These are phyloP conservation scores for Papilio glaucus DNA, from an alignment of 1,140 invertebrate species.

Conservation along the genomic window DNA sequence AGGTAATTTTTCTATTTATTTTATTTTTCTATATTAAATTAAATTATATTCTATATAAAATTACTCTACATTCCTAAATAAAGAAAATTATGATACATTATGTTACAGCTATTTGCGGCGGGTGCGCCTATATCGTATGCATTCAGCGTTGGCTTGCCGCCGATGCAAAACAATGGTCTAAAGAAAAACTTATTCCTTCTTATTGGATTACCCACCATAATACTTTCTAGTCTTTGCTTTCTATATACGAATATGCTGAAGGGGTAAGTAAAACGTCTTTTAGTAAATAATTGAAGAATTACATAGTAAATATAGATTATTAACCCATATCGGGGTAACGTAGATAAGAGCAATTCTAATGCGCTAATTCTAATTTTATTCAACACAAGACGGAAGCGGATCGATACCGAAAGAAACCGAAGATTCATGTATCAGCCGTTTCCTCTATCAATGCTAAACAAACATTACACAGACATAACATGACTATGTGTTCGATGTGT, in stretches of 20 bases:
- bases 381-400: too few species aligned
- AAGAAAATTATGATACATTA: neutral
- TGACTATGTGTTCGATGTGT: too few species aligned
- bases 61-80: neutral
- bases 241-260: conserved; percentile 77
- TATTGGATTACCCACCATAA: conserved; percentile 65
- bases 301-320: too few species aligned
- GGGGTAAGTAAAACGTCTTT: conserved; percentile 71
- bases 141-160: conserved; percentile 66
- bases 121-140: conserved; percentile 74
- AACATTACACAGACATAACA: too few species aligned
- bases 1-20: conserved; percentile 63
- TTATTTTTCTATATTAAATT: neutral
- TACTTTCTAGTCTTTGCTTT: conserved; percentile 71
- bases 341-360: too few species aligned
- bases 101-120: conserved; percentile 72
- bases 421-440: too few species aligned
- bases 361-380: too few species aligned
- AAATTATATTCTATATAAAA: too few species aligned
- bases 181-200: conserved; percentile 68
- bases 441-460: too few species aligned
- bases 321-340: too few species aligned
- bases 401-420: too few species aligned
- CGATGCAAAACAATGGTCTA: conserved; percentile 62
- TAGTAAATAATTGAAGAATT: neutral